Base-by-base conservation (phyloP, 2,888 invertebrate genomes). In the Rhyacophila evoluta region DNA sequence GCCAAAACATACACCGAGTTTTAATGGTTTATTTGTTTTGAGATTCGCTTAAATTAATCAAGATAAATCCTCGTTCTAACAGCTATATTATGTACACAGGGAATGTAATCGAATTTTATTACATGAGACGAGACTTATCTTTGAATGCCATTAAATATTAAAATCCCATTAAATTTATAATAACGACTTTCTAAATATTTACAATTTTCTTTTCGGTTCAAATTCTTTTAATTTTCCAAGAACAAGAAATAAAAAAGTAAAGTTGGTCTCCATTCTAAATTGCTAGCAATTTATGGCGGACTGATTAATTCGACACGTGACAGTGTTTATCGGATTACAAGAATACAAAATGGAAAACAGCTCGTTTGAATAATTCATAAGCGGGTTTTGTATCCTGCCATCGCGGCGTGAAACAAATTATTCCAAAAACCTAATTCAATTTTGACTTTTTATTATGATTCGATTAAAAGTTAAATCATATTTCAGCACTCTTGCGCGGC, bases 221-320 rank as follows among this genome's bases (percentile, higher is more conserved):
- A 55, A 55, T 25, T 55, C 19, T 8, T 55, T 8, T 19, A 15
- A 55, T 55, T 25, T 33, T 55, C 15, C n/a, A 39, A 39, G 39
- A 39, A 15, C 15, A 6, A 1, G 39, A 39, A 39, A 37, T 15
- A 39, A 39, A n/a, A 33, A 4, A 33, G 29, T 33, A 33, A 33
- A 33, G 29, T 33, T 33, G 6, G 29, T 55, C 55, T 25, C 25
- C 29, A 6, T 19, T 19, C 55, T 19, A 55, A 55, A 55, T 55
- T 55, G 55, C 19, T 55, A 15, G 5, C 19, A 5, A 8, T 55
- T 55, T 55, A 0, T 19, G 1, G 55, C 10, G 19, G 19, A 55
- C 15, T 55, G 55, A 55, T 55, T 55, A 55, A 55, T 55, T 55
- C 55, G 55, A 55, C 55, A 55, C 55, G 55, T 55, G 55, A 8